Percentiles rank a stretch among this genome's conserved stretches.
phyloP scores from a whole-genome alignment of 2,797 vertebrate species.

The Luscinia megarhynchos region DNA sequence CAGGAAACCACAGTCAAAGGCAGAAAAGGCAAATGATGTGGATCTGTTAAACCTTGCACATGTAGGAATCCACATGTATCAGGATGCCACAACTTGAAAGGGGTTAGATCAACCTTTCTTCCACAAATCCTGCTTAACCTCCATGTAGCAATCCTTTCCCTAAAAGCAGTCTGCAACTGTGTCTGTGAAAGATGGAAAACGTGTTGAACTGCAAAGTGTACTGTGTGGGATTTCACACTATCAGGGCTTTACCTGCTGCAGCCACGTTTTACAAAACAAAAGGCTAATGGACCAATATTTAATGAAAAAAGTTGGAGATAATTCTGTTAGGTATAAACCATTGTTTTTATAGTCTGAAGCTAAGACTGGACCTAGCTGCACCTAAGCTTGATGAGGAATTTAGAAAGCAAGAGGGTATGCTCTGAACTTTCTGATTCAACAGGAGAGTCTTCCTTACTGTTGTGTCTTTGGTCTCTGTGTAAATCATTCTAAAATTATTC shows the following conservation, averaged over 20 bases:
- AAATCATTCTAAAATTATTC: background rate
- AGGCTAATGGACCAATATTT: background rate
- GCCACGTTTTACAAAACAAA: background rate
- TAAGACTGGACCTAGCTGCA: background rate
- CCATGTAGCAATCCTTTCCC: background rate
- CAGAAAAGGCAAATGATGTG: background rate
- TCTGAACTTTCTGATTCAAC: background rate
- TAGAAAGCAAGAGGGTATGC: background rate
- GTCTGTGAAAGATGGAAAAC: background rate
- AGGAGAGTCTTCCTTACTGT: background rate
- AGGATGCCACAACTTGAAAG: background rate
- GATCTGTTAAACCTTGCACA: background rate
- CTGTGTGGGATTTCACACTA: background rate
- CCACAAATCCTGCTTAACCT: background rate
- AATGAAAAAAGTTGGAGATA: background rate
- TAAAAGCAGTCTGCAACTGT: background rate
- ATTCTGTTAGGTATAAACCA: background rate
- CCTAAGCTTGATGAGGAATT: background rate
- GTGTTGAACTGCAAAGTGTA: background rate
- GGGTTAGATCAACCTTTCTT: background rate
- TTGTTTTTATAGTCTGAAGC: background rate
- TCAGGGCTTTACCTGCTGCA: background rate
- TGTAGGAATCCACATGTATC: background rate
- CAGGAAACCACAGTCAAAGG: background rate
- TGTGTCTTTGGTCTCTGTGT: background rate